Evolutionary conservation across 2,888 invertebrate species (phyloP), one percentile per base, ranked within the genome.

Genomic region (Gymnoscelis rufifasciata): DNA sequence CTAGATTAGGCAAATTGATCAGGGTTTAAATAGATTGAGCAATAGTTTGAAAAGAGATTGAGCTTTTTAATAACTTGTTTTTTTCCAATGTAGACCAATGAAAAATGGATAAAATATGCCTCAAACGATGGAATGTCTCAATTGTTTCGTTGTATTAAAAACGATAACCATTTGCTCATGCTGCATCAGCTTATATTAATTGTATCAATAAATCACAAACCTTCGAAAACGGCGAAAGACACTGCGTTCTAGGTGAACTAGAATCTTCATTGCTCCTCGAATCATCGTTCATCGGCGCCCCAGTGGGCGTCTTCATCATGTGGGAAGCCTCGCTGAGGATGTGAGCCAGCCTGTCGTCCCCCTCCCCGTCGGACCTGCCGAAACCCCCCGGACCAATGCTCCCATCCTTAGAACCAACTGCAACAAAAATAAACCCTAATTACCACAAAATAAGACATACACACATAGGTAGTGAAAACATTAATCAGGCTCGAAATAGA

Each of bases 301-400:
- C 87, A 36, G 78, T 82, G 43, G 84, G 87, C 1, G 90, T 89
- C 84, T 95, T 94, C 92, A 97, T 96, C 69, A 97, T 91, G 64
- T 95, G 95, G 41, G 96, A 95, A 13, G 98, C 97, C 72, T 98
- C 98, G 70, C 91, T 95, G 48, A 98, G 91, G 72, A 98, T 97
- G 79, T 97, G 97, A 38, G 94, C 95, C 57, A 98, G 93, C 55
- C 98, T 91, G 68, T 98, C 98, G 71, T 98, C 98, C 19, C 95
- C 95, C 64, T 74, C 94, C 41, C 91, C 90, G 41, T 94, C 94
- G 35, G 93, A 90, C 50, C 95, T 91, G 41, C 93, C 93, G 74
- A 94, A 95, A 23, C 93, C 91, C 42, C 93, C 91, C 43, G 95
- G 92, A 2, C 81, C 83, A 75, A 94, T 91, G 50, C 92, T 92